Base-by-base conservation (phyloP, 2,113 vertebrate species). In the Equus przewalskii region DNA sequence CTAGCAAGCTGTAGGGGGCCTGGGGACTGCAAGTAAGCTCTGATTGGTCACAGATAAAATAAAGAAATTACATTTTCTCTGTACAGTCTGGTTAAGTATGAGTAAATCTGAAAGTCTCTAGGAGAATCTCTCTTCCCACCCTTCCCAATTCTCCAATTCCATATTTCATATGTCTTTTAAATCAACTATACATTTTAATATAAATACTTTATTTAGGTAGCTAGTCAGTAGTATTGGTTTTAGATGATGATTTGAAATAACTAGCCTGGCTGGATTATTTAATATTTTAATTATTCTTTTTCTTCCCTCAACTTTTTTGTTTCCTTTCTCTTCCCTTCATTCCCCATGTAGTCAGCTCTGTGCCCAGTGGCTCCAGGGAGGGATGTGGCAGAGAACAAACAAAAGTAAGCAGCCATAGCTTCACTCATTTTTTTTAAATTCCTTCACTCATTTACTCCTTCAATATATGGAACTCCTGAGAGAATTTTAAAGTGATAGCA, bases 191-290 rank as follows among this genome's bases (percentile, higher is more conserved):
- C 5, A 26, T 60, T 89, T 91, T 82, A 91, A 64, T 26, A 56
- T 5, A 89, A 84, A 49, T 51, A 46, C 19, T 64, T 54, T 65
- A 56, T 28, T 60, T 87, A 92, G 14, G 18, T 82, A 80, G 19
- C 12, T 85, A 64, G 41, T 14, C n/a, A 26, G 18, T 75, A 56
- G 21, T 22, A 33, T 46, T 76, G 19, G 8, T 58, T 67, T 78
- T 92, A 90, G 30, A 56, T 84, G n/a, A 41, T 46, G 30, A 70
- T 54, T 78, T 96, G 33, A 93, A 93, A 96, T 70, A 81, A 56
- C 22, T 64, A 64, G 22, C 19, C 49, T 80, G 21, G 7, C 13
- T 72, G 21, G 12, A 81, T 65, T 72, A 56, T 76, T 79, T 26
- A 89, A 12, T 64, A 30, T 65, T n/a, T 82, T 78, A 84, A 65